A percentile compares a stretch with the other conserved stretches of the same genome.
Conservation (phyloP, 2,797 vertebrate species). For the Leptodactylus fallax region DNA sequence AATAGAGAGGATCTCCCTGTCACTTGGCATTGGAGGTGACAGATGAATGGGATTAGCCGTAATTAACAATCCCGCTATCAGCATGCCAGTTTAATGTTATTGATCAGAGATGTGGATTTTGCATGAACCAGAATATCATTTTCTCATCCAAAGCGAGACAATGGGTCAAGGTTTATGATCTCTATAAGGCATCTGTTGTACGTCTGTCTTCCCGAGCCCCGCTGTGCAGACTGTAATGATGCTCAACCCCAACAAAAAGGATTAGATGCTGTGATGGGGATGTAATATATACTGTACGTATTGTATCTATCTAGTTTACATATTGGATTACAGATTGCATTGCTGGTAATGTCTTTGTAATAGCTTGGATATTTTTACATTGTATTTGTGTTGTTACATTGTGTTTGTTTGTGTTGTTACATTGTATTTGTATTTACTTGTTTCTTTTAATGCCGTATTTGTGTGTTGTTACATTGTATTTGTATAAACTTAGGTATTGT, state of each 20-base stretch:
- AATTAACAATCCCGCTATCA: conserved; percentile 53
- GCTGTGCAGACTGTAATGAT: conserved; percentile 19
- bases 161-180: conserved; percentile 43
- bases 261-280: neutral
- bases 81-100: conserved; percentile 28
- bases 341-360: neutral
- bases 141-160: neutral
- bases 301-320: neutral
- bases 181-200: conserved; percentile 40
- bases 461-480: no score
- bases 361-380: neutral
- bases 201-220: neutral
- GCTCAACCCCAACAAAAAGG: conserved; percentile 1
- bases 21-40: conserved; percentile 19
- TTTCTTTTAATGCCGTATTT: no score
- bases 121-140: conserved; percentile 34
- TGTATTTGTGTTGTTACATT: neutral
- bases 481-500: neutral
- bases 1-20: conserved; percentile 25
- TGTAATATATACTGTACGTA: neutral
- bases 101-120: conserved; percentile 27
- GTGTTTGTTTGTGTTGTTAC: neutral
- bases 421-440: neutral
- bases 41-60: conserved; percentile 55
- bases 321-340: neutral